Evolutionary conservation across 2,113 vertebrate species (phyloP).

Genomic region (Syngnathus floridae): DNA sequence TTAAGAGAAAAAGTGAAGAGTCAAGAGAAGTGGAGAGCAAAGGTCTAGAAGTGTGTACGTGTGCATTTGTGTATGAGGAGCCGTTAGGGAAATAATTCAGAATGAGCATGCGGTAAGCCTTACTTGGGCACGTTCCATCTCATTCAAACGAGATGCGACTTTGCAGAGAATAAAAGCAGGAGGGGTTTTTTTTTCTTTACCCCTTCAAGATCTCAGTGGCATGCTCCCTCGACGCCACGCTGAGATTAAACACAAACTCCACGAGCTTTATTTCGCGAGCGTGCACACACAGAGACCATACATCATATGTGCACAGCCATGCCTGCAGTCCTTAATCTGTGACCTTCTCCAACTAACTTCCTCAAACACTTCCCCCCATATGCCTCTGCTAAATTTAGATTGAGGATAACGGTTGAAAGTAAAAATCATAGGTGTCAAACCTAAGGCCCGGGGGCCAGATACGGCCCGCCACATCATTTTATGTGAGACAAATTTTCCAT

Average conservation of each 20-base stretch:
- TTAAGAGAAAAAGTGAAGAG: not conserved
- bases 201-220: slow-evolving; percentile 13
- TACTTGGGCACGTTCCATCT: slow-evolving; percentile 25
- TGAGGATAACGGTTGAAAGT: not conserved
- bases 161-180: slow-evolving; percentile 35
- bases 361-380: not conserved
- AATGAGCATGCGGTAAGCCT: slow-evolving; percentile 9
- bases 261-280: slow-evolving; percentile 25
- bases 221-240: slow-evolving; percentile 15
- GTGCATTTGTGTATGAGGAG: not conserved
- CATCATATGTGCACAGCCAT: not conserved
- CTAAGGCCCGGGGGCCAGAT: too few species aligned
- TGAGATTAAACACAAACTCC: slow-evolving; percentile 32
- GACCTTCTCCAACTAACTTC: not conserved
- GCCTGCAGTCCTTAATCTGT: not conserved
- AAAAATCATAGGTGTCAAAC: too few species aligned
- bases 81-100: too few species aligned
- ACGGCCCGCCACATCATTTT: too few species aligned
- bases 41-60: not conserved
- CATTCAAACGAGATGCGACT: slow-evolving; percentile 29
- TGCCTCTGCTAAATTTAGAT: not conserved
- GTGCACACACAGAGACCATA: not conserved
- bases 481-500: too few species aligned
- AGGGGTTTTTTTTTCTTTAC: slow-evolving; percentile 14
- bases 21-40: slow-evolving; percentile 6